Conservation (phyloP, 2,888 invertebrate species). For the Baronia brevicornis region DNA sequence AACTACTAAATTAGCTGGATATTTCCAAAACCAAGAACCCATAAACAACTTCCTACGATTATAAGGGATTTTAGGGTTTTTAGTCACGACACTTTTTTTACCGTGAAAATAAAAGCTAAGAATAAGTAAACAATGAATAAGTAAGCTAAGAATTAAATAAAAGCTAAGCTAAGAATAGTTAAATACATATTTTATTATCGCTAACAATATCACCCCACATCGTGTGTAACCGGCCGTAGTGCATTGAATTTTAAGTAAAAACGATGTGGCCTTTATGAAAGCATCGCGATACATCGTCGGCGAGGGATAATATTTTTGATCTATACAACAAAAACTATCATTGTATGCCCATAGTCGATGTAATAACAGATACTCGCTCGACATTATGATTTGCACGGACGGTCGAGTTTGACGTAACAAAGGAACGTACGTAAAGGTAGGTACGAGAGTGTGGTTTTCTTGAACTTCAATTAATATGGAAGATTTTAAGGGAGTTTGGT, state of each 20-base stretch:
- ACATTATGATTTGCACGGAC: constrained; percentile 17
- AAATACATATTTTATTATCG: constrained; percentile 16
- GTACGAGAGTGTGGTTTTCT: no score
- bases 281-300: constrained; percentile 24
- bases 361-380: constrained; percentile 27
- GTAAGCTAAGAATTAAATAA: no score
- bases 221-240: constrained; percentile 34
- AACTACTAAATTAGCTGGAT: no score
- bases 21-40: no score
- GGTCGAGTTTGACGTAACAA: constrained; percentile 14
- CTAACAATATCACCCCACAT: constrained; percentile 25
- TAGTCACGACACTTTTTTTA: no score
- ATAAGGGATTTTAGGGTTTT: no score
- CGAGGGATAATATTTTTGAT: constrained; percentile 37
- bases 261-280: constrained; percentile 36
- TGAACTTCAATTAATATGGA: no score
- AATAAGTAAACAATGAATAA: no score
- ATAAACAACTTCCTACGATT: no score
- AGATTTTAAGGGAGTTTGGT: no score
- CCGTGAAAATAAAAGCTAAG: no score
- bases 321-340: constrained; percentile 36
- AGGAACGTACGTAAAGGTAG: no score
- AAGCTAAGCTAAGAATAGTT: not conserved
- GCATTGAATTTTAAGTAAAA: constrained; percentile 52
- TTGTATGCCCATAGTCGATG: constrained; percentile 31